These are phyloP conservation scores for Saguinus imperator DNA, from an alignment of 2,113 vertebrate species.

Conservation along the genomic window DNA sequence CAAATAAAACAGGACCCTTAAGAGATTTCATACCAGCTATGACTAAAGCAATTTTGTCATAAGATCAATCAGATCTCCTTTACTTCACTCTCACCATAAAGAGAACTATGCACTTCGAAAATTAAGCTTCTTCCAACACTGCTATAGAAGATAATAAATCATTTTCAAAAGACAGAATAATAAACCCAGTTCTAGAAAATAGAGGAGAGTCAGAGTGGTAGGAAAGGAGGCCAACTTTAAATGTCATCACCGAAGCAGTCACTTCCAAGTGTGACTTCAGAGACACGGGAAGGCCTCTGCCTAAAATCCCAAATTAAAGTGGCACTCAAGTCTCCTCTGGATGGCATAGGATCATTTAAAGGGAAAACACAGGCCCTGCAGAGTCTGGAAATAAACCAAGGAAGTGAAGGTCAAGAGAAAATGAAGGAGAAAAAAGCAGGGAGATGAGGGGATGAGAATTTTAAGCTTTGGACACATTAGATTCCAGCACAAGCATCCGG, in stretches of 20 bases:
- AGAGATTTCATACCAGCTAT: neutral
- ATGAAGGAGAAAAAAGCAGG: neutral
- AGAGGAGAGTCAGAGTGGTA: neutral
- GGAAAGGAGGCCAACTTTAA: neutral
- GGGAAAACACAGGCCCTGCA: neutral
- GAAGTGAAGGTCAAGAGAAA: neutral
- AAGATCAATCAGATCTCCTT: slow-evolving; percentile 48
- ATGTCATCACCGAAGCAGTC: neutral
- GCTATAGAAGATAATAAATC: neutral
- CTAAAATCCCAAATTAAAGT: neutral
- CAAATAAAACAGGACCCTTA: slow-evolving; percentile 49
- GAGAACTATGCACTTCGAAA: neutral
- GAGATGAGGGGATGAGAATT: neutral
- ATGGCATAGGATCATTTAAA: neutral
- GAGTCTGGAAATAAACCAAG: neutral
- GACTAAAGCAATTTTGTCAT: neutral
- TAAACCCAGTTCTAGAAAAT: neutral
- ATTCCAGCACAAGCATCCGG: neutral
- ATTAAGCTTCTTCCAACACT: slow-evolving; percentile 25
- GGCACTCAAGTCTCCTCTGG: neutral
- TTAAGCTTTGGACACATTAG: neutral
- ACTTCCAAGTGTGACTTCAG: neutral
- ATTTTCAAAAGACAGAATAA: neutral
- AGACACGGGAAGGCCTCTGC: neutral
- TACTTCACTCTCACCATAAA: neutral